A percentile compares a stretch with the other conserved stretches of the same genome.
Evolutionary conservation across 2,113 vertebrate species (phyloP).

Genomic region (Scomber japonicus): DNA sequence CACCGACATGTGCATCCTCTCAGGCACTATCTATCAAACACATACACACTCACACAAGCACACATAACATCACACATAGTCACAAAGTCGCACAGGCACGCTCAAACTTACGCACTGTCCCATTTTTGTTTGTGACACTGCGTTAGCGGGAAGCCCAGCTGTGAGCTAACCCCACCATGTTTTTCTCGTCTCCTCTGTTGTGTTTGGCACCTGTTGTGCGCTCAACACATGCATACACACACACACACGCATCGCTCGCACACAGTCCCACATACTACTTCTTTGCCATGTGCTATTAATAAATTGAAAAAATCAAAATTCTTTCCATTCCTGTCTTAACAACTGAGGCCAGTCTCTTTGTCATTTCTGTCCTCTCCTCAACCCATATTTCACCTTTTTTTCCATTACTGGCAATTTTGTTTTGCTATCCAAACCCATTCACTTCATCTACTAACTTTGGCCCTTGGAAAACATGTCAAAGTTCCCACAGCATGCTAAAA

Average conservation of each 20-base stretch:
- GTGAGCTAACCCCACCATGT: conserved; percentile 76
- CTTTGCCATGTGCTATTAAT: conserved; percentile 69
- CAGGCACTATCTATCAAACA: conserved; percentile 44
- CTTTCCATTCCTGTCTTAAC: conserved; percentile 61
- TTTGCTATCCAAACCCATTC: neutral
- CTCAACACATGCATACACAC: conserved; percentile 47
- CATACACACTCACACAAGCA: conserved; percentile 25
- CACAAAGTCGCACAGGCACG: conserved; percentile 51
- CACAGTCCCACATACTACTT: conserved; percentile 36
- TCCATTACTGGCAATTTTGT: neutral
- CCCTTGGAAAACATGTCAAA: neutral
- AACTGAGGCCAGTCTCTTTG: conserved; percentile 8
- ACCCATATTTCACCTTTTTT: conserved; percentile 1
- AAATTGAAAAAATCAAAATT: conserved; percentile 63
- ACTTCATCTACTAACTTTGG: neutral
- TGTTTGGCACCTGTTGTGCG: conserved; percentile 80
- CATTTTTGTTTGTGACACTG: conserved; percentile 78
- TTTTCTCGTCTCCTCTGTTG: conserved; percentile 77
- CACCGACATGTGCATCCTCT: conserved; percentile 45
- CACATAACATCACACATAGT: conserved; percentile 50
- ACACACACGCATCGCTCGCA: conserved; percentile 32
- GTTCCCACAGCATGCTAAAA: neutral
- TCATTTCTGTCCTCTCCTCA: neutral
- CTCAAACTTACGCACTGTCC: conserved; percentile 50
- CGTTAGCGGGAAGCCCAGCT: conserved; percentile 79